Evolutionary conservation across 1,140 invertebrate species (phyloP).

Genomic region (Caenorhabditis briggsae): DNA sequence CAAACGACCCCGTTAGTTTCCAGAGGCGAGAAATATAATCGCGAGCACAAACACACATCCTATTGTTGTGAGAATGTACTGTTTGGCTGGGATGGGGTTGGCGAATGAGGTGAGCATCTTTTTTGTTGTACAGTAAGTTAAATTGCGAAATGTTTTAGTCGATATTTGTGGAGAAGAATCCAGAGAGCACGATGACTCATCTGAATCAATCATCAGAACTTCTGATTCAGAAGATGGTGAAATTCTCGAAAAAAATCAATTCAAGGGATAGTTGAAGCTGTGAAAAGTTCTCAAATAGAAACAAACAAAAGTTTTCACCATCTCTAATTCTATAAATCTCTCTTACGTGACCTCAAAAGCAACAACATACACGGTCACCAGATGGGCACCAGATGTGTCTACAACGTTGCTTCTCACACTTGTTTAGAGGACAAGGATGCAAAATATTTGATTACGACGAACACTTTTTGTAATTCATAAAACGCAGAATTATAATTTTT

Average conservation of each 20-base stretch:
- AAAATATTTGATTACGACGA: too few relatives aligned
- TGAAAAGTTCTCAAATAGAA: neutral
- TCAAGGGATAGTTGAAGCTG: neutral
- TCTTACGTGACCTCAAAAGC: neutral
- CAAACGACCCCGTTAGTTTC: neutral
- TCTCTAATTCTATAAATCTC: neutral
- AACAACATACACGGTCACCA: neutral
- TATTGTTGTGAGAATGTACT: neutral
- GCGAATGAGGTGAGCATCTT: neutral
- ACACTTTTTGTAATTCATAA: too few relatives aligned
- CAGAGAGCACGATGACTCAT: constrained; percentile 34
- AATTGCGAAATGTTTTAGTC: constrained; percentile 32
- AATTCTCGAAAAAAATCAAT: neutral
- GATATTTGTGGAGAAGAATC: constrained; percentile 36
- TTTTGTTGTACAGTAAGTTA: neutral
- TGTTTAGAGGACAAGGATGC: neutral
- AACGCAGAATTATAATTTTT: too few relatives aligned
- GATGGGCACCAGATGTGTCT: constrained; percentile 36
- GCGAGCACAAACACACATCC: constrained; percentile 44
- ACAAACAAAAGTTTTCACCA: neutral
- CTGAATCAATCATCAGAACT: neutral
- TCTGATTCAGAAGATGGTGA: neutral
- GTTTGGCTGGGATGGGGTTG: neutral
- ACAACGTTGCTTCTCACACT: neutral
- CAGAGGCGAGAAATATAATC: constrained; percentile 52